Evolutionary conservation across 2,888 invertebrate species (phyloP).

Genomic region (Chymomyza procnemis): DNA sequence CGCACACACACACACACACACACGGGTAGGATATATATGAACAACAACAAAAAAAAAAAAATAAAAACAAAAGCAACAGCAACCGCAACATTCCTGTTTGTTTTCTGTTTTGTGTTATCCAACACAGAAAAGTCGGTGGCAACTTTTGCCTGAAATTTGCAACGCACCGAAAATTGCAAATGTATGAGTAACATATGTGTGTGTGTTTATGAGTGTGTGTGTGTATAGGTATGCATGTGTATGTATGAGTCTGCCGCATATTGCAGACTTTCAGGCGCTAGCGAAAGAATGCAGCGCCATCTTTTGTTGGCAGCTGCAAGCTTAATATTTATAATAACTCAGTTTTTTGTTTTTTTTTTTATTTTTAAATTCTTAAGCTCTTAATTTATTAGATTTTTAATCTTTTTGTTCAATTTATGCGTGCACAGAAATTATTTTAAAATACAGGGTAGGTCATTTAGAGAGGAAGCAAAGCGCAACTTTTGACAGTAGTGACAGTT

Average conservation of each 20-base stretch:
- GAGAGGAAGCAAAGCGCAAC: too few relatives aligned
- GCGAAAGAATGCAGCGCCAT: background rate
- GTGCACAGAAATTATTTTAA: too few relatives aligned
- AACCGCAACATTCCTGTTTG: constrained; percentile 58
- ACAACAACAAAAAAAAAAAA: constrained; percentile 15
- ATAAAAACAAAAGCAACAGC: constrained; percentile 32
- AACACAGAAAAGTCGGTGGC: constrained; percentile 21
- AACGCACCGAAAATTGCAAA: constrained; percentile 15
- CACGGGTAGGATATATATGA: constrained; percentile 7
- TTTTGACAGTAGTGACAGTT: too few relatives aligned
- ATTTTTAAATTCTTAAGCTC: too few relatives aligned
- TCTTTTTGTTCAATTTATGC: too few relatives aligned
- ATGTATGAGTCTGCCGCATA: background rate
- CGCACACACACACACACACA: background rate
- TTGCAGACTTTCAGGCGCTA: background rate
- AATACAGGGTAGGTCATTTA: too few relatives aligned
- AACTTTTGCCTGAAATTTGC: constrained; percentile 33
- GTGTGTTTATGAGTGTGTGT: background rate
- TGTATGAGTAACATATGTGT: constrained; percentile 9
- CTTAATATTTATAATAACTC: background rate
- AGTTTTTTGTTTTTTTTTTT: background rate
- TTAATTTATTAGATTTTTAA: too few relatives aligned
- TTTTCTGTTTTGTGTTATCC: constrained; percentile 36
- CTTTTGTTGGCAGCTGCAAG: background rate
- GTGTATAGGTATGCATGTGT: constrained; percentile 10